Percentiles rank a stretch among this genome's conserved stretches.
Evolutionary conservation across 2,888 invertebrate species (phyloP).

Genomic region (Branchellion lobata): DNA sequence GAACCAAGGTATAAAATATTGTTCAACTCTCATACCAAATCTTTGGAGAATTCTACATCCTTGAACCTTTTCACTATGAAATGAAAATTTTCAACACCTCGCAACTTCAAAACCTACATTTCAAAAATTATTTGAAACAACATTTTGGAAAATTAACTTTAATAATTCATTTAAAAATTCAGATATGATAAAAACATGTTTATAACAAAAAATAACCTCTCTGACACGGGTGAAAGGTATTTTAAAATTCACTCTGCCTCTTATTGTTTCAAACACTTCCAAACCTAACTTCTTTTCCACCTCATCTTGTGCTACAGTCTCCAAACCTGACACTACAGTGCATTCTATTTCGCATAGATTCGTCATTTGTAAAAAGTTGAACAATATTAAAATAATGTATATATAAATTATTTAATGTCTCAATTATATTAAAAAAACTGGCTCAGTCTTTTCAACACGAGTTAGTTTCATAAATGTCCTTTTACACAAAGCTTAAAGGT

Average conservation of each 20-base stretch:
- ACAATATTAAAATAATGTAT: too few species aligned
- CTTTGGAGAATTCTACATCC: constrained; percentile 55
- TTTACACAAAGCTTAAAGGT: too few species aligned
- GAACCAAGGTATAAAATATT: constrained; percentile 35
- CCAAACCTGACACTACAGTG: constrained; percentile 63
- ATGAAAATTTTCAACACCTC: constrained; percentile 60
- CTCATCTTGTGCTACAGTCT: constrained; percentile 61
- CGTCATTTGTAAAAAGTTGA: too few species aligned
- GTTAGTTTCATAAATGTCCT: too few species aligned
- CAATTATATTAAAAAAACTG: too few species aligned
- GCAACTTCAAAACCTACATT: constrained; percentile 57
- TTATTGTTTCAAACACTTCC: constrained; percentile 26
- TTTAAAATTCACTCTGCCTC: constrained; percentile 50
- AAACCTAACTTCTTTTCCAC: constrained; percentile 57
- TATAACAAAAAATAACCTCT: constrained; percentile 30
- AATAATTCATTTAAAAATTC: neutral
- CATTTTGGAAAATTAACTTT: neutral
- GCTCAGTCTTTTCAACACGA: too few species aligned
- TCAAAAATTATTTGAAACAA: constrained; percentile 3
- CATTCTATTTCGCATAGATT: constrained; percentile 59
- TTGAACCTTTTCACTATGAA: constrained; percentile 57
- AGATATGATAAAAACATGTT: constrained; percentile 6
- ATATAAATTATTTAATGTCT: too few species aligned
- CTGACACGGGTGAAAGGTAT: constrained; percentile 40
- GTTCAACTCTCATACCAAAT: constrained; percentile 55